Evolutionary conservation across 2,888 invertebrate species (phyloP).

Genomic region (Liodrosophila aerea): DNA sequence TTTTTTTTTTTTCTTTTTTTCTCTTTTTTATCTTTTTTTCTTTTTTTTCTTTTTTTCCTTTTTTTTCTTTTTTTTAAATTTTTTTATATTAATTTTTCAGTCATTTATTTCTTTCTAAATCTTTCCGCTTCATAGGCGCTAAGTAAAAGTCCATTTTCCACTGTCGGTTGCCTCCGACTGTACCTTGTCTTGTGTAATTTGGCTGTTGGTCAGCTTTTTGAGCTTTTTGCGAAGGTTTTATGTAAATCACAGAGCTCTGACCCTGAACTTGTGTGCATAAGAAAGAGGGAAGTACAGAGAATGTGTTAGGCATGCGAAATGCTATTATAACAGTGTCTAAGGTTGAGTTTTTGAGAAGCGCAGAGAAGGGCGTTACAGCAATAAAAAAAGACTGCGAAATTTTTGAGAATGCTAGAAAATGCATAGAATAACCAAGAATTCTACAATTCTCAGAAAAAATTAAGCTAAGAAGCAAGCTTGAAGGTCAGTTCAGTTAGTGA

Average conservation of each 20-base stretch:
- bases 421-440: no score
- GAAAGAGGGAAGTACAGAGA: background rate
- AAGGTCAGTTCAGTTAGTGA: no score
- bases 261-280: constrained; percentile 47
- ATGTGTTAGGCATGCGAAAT: constrained; percentile 1
- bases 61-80: background rate
- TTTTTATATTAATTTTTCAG: background rate
- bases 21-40: no score
- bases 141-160: no score
- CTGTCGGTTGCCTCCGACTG: no score
- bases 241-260: constrained; percentile 41
- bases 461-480: no score
- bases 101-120: background rate
- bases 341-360: constrained; percentile 27
- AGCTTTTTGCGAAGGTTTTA: constrained; percentile 43
- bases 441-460: no score
- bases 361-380: constrained; percentile 15
- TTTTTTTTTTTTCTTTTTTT: no score
- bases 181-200: constrained; percentile 12
- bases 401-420: no score
- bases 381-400: constrained; percentile 1
- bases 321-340: constrained; percentile 3
- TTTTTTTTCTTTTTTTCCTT: background rate
- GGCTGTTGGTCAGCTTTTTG: constrained; percentile 20
- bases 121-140: background rate